Base-by-base conservation (phyloP, 2,888 invertebrate genomes). In the Alloscopus bannaensis region DNA sequence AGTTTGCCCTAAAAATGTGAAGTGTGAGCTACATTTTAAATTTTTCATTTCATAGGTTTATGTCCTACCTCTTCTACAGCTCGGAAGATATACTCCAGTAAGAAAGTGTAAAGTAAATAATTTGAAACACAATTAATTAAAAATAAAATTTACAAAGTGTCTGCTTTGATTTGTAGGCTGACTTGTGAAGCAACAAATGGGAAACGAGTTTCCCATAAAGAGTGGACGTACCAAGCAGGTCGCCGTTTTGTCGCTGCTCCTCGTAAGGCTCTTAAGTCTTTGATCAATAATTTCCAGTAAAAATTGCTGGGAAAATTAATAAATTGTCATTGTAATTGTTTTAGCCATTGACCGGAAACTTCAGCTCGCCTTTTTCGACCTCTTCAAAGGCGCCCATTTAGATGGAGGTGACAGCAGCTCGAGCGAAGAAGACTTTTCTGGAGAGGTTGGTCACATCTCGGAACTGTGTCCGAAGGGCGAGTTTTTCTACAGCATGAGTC, bases 401-500 rank as follows among this genome's bases (percentile, higher is more conserved):
- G 73, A 73, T 20, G 73, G 42, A 4, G 50, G 60, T 6, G 50
- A 52, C 24, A 36, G 60, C 13, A 68, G 68, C 4, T 80, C 80
- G 18, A 75, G 75, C 16, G 80, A 80, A 59, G 69, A 79, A 50
- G 79, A 73, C 28, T 60, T 52, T 60, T 72, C 71, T 13, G 71
- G 69, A 20, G 80, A 80, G 28, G 0, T 80, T 3, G 24, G 13
- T 3, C 45, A 47, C n/a, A 59, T 80, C 1, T 42, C 60, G n/a
- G 75, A 80, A 18, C 31, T 80, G 45, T 68, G 60, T 20, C 73
- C 73, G 0, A 73, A 59, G 18, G 75, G 73, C 13, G 40, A 60
- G 2, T 80, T 80, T 36, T 80, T 80, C 28, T 80, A 69, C 70
- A 55, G 69, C 20, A 55, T 80, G 70, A 55, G 69, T 2, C 80